Percentiles rank a stretch among this genome's conserved stretches.
These are phyloP conservation scores for Staurois parvus DNA, from an alignment of 2,797 vertebrate species.

Conservation along the genomic window DNA sequence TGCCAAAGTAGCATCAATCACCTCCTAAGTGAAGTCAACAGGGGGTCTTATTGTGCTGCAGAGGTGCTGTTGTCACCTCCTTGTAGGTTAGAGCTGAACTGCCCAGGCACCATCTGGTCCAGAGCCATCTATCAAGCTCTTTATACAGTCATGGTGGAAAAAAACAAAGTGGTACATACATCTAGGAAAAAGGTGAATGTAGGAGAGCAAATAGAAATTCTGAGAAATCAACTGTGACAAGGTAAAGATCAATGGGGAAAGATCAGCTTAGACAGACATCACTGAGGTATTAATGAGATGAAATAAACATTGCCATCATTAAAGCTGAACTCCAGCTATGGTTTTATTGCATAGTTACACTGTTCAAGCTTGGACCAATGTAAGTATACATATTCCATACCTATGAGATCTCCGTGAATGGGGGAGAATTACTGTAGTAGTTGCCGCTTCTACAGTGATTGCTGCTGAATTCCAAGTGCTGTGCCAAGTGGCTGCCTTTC, in stretches of 20 bases:
- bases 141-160: slow-evolving; percentile 32
- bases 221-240: not conserved
- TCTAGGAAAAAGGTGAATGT: slow-evolving; percentile 34
- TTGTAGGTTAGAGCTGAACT: slow-evolving; percentile 56
- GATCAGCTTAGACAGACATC: not conserved
- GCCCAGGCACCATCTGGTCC: slow-evolving; percentile 59
- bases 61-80: slow-evolving; percentile 51
- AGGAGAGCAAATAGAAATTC: slow-evolving; percentile 6
- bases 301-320: too few relatives aligned
- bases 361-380: too few relatives aligned
- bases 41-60: slow-evolving; percentile 51
- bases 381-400: too few relatives aligned
- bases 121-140: slow-evolving; percentile 54
- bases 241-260: not conserved
- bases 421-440: too few relatives aligned
- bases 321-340: too few relatives aligned
- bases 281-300: too few relatives aligned
- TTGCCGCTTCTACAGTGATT: too few relatives aligned
- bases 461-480: too few relatives aligned
- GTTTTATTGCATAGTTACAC: too few relatives aligned
- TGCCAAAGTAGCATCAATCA: slow-evolving; percentile 58
- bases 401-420: too few relatives aligned
- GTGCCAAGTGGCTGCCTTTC: too few relatives aligned
- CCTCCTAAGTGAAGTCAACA: slow-evolving; percentile 54
- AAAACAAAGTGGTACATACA: slow-evolving; percentile 17